These are phyloP conservation scores for Dynastes hyllus DNA, from an alignment of 2,888 invertebrate genomes.

Conservation along the genomic window DNA sequence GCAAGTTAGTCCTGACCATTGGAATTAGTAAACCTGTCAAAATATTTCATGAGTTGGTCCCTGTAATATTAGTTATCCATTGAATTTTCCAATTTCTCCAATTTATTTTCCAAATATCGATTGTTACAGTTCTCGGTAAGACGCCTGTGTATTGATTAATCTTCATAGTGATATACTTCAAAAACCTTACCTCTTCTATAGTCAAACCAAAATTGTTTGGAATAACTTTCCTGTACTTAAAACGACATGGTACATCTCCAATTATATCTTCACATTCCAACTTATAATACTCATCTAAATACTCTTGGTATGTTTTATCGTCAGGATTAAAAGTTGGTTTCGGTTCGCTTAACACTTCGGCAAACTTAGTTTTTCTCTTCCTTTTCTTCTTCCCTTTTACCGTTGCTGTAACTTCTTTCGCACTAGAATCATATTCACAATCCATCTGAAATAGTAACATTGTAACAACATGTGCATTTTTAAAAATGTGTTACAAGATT, in stretches of 20 bases:
- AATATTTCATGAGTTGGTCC: too few species aligned
- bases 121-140: too few species aligned
- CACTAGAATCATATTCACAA: conserved; percentile 85
- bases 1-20: too few species aligned
- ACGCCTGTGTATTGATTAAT: too few species aligned
- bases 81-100: too few species aligned
- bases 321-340: conserved; percentile 92
- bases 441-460: conserved; percentile 80
- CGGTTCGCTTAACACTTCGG: conserved; percentile 80
- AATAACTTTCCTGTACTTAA: conserved; percentile 92
- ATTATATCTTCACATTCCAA: conserved; percentile 97
- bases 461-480: neutral
- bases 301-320: conserved; percentile 85
- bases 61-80: too few species aligned
- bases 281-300: conserved; percentile 95
- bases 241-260: conserved; percentile 91
- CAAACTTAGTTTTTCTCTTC: conserved; percentile 83
- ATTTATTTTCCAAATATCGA: too few species aligned
- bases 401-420: conserved; percentile 76
- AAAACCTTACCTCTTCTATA: conserved; percentile 85
- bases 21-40: too few species aligned
- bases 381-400: conserved; percentile 76
- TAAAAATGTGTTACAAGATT: neutral
- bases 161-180: too few species aligned
- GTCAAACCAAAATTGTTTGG: conserved; percentile 94